These are phyloP conservation scores for Halcyon senegalensis DNA, from an alignment of 2,113 vertebrate species.

Conservation along the genomic window DNA sequence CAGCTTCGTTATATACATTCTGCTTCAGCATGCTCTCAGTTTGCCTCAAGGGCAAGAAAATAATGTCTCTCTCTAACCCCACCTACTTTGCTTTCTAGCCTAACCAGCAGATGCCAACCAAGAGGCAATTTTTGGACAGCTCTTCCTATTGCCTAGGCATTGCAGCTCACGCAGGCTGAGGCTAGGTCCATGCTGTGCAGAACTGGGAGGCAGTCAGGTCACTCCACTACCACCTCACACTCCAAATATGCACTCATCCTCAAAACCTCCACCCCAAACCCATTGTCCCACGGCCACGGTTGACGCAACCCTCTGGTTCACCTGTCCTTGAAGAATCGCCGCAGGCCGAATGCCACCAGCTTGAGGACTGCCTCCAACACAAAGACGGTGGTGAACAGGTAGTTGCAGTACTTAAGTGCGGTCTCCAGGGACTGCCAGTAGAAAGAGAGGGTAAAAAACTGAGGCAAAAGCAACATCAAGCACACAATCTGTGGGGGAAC, in stretches of 20 bases:
- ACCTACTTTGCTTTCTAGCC: background rate
- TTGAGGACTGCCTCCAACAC: conserved; percentile 95
- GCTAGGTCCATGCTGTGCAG: background rate
- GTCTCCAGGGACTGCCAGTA: conserved; percentile 89
- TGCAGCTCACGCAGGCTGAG: background rate
- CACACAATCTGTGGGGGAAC: background rate
- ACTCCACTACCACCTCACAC: background rate
- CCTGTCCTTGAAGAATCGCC: conserved; percentile 99
- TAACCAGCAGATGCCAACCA: background rate
- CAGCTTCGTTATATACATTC: background rate
- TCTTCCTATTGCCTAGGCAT: background rate
- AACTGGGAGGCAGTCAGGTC: background rate
- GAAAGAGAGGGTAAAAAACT: conserved; percentile 31
- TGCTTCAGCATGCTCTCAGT: conserved; percentile 19
- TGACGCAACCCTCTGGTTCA: conserved; percentile 47
- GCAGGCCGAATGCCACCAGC: conserved; percentile 92
- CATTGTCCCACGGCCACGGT: background rate
- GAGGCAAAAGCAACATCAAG: background rate
- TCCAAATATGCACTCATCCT: background rate
- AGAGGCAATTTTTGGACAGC: background rate
- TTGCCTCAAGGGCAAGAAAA: conserved; percentile 26
- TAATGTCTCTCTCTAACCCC: background rate
- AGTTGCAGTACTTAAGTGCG: conserved; percentile 98
- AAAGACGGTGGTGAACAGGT: conserved; percentile 97
- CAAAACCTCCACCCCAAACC: background rate